Conservation (phyloP, 2,113 vertebrate species). For the Coregonus clupeaformis region DNA sequence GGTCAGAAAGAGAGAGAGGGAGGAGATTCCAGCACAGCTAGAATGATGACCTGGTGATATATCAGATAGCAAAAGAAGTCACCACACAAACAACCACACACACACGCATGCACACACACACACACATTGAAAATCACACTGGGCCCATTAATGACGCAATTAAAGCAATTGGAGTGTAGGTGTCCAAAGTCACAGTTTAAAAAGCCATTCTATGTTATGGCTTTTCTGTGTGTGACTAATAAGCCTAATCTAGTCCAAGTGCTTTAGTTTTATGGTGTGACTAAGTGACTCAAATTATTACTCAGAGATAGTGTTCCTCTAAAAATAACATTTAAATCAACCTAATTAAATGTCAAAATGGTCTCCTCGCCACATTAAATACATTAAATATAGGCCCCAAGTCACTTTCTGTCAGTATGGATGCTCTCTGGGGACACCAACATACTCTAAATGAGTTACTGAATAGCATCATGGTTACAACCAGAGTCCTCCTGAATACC, state of each 20-base stretch:
- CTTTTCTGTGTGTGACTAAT: conserved; percentile 24
- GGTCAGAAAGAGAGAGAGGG: too few species aligned
- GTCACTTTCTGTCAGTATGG: background rate
- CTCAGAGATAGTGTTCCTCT: too few species aligned
- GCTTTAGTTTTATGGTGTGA: background rate
- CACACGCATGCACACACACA: background rate
- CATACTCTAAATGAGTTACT: background rate
- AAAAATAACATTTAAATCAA: too few species aligned
- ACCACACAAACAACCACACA: conserved; percentile 3
- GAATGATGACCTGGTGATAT: too few species aligned
- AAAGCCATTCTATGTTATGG: conserved; percentile 19
- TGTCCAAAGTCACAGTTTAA: conserved; percentile 21
- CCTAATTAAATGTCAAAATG: too few species aligned
- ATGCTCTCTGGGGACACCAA: background rate
- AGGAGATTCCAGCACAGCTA: too few species aligned
- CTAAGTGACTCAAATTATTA: too few species aligned
- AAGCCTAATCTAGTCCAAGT: background rate
- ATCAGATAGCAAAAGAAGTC: background rate
- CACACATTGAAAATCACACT: too few species aligned
- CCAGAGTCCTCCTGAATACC: too few species aligned
- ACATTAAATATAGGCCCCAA: background rate
- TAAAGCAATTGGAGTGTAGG: background rate
- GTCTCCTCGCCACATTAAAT: background rate
- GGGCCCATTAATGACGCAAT: background rate
- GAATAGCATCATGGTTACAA: background rate